Base-by-base conservation (phyloP, 2,888 invertebrate genomes). In the Caenorhabditis virilis region DNA sequence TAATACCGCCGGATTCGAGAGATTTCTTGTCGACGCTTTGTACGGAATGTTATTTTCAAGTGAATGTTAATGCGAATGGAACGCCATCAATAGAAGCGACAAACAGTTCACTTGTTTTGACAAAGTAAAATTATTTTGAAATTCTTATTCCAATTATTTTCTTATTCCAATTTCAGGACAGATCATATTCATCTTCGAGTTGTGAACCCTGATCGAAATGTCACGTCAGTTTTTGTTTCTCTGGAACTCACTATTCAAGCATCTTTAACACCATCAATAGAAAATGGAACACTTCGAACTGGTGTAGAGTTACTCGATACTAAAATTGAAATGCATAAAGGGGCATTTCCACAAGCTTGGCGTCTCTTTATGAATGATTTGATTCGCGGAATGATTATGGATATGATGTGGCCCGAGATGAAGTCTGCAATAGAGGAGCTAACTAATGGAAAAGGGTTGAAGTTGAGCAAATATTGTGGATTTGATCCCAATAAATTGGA, bases 391-490 rank as follows among this genome's bases (percentile, higher is more conserved):
- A 78, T 81, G 79, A 78, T 81, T 26, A 69, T 77, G 69, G 81
- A 82, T 54, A 78, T 82, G 60, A 69, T 82, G 46, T 82, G 80
- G 80, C 82, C 82, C 2, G 77, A 73, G 39, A 62, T 82, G 35
- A 78, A 80, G 60, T 70, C 65, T 18, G 74, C 75, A 18, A 77
- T 82, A 48, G 81, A 82, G 54, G 74, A 74, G 47, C 52, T 82
- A 23, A 75, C 71, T 16, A 78, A 82, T 46, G 72, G 73, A 38
- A 77, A 80, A 42, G 82, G 82, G 11, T 51, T 82, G 20, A 61
- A 64, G 46, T 62, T 82, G n/a, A 75, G 80, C 39, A 51, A 65
- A n/a, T 54, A 61, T 30, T 82, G 82, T 50, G 82, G 82, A 18
- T 61, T 82, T 27, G 80, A 82, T 54, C 82, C 82, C 16, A 64